phyloP scores from a whole-genome alignment of 2,888 invertebrate genomes.

The Empis stercorea region DNA sequence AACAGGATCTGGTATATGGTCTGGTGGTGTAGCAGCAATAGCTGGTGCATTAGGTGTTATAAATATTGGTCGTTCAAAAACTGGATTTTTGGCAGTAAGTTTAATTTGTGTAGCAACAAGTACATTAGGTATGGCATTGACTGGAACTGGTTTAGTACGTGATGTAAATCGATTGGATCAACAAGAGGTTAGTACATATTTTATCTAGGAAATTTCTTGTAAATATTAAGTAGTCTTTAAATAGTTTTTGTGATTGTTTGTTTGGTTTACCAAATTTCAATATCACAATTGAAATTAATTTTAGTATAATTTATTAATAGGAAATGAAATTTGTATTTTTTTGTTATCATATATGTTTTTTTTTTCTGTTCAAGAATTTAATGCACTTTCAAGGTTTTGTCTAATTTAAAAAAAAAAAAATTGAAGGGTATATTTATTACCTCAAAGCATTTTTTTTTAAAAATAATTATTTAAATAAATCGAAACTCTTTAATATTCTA shows the following conservation, averaged over 20 bases:
- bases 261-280: no score
- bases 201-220: no score
- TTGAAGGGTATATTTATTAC: no score
- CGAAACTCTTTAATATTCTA: no score
- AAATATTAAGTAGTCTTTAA: neutral
- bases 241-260: neutral
- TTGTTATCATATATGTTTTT: no score
- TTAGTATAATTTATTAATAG: neutral
- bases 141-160: slow-evolving; percentile 32
- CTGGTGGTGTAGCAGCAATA: slow-evolving; percentile 31
- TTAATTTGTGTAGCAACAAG: slow-evolving; percentile 35
- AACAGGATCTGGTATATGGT: slow-evolving; percentile 34
- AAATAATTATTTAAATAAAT: no score
- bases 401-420: no score
- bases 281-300: neutral
- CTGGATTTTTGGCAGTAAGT: slow-evolving; percentile 33
- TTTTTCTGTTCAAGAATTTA: no score
- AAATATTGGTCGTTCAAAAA: slow-evolving; percentile 32
- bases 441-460: no score
- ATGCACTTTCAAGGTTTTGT: no score
- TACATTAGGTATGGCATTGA: slow-evolving; percentile 33
- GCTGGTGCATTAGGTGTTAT: slow-evolving; percentile 35
- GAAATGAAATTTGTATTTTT: no score
- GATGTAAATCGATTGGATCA: slow-evolving; percentile 30
- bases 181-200: slow-evolving; percentile 14